Evolutionary conservation across 2,797 vertebrate genomes (phyloP).

Genomic region (Propithecus perrieri): DNA sequence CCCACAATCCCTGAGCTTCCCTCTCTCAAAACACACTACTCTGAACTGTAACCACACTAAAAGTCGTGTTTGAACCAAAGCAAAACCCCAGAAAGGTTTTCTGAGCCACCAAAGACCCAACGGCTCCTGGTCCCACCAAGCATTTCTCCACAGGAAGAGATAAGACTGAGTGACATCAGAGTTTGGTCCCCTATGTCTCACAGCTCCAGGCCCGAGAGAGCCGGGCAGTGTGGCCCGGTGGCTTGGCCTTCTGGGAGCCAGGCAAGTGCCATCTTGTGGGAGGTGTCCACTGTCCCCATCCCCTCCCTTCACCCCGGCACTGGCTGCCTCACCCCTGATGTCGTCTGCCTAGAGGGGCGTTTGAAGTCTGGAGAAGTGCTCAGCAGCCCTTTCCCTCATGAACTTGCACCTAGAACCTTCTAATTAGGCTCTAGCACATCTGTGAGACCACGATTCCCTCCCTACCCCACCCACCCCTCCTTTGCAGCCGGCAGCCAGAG

Average conservation of each 20-base stretch:
- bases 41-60: neutral
- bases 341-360: neutral
- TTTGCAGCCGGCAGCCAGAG: neutral
- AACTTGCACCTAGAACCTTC: neutral
- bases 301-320: neutral
- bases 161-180: neutral
- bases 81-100: neutral
- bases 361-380: neutral
- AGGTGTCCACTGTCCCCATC: neutral
- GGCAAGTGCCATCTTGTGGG: neutral
- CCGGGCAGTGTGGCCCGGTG: neutral
- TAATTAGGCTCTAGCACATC: conserved; percentile 28
- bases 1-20: neutral
- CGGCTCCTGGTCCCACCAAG: neutral
- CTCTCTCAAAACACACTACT: neutral
- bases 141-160: neutral
- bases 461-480: neutral
- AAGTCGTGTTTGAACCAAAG: neutral
- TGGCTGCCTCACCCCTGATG: neutral
- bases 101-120: neutral
- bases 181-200: neutral
- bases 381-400: neutral
- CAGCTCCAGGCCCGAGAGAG: neutral
- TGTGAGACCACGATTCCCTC: neutral
- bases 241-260: neutral